Evolutionary conservation across 2,797 vertebrate genomes (phyloP), one percentile per base, ranked within the genome.

Genomic region (Gallinago stenura): DNA sequence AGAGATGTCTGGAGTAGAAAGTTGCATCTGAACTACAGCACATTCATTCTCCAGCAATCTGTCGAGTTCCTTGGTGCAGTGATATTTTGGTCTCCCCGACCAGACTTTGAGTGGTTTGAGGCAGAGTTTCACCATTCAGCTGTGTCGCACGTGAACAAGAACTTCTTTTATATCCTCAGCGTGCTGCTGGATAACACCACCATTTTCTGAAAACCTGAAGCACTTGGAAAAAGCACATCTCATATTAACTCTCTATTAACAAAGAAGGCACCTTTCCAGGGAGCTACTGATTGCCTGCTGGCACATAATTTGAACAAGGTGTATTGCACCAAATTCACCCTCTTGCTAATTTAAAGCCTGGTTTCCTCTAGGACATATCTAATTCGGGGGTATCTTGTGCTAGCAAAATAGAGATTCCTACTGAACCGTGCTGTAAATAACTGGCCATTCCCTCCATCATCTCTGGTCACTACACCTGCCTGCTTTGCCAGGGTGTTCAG

Each of bases 261-360:
- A 70, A 53, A 62, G 48, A 35, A 37, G 28, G 15, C 22, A 45
- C 53, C 39, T 93, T 92, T 83, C 56, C 66, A 78, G 20, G 17
- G n/a, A 64, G 53, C 5, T 69, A 25, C 50, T 33, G 62, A 45
- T 41, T 78, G 33, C 15, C 41, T 68, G 16, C 39, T 76, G n/a
- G 30, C 20, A n/a, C 50, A 26, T 15, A 65, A 50, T 61, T 89
- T 7, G 2, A 81, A 75, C 53, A 75, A 80, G 14, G 14, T 86
- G 3, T 58, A 28, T 78, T 30, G 15, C 33, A 53, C 2, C 1
- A 69, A 57, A 83, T 61, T 28, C 31, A 79, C 79, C 39, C 33
- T 69, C 11, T 71, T 90, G 57, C 69, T 82, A 84, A 88, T 91
- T 83, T 88, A 79, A 46, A 77, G 46, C 43, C 53, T 95, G 70